A percentile compares a stretch with the other conserved stretches of the same genome.
Evolutionary conservation across 2,888 invertebrate species (phyloP).

Genomic region (Embidobia sp.): DNA sequence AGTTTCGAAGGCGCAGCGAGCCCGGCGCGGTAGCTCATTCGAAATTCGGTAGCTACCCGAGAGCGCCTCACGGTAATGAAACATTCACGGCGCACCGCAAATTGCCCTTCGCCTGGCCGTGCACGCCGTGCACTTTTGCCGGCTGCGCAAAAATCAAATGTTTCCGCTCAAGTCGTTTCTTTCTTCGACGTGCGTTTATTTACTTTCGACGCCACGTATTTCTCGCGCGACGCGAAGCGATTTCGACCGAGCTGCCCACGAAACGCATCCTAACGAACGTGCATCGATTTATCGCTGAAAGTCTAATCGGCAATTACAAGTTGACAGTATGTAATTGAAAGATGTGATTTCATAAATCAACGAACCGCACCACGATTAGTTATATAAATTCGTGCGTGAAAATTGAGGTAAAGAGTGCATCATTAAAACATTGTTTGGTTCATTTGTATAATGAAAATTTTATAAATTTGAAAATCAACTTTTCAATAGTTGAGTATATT

Average conservation of each 20-base stretch:
- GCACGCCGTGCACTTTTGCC: constrained; percentile 49
- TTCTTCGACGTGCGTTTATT: constrained; percentile 38
- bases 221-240: constrained; percentile 33
- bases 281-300: constrained; percentile 40
- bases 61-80: constrained; percentile 80
- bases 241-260: constrained; percentile 26
- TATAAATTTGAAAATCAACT: no score
- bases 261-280: constrained; percentile 31
- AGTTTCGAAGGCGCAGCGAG: constrained; percentile 65
- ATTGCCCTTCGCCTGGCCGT: constrained; percentile 68
- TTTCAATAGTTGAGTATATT: no score
- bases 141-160: constrained; percentile 57
- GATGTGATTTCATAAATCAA: no score
- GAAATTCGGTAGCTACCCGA: constrained; percentile 80
- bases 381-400: no score
- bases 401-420: no score
- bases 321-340: constrained; percentile 4
- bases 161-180: constrained; percentile 19
- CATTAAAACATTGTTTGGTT: no score
- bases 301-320: constrained; percentile 14
- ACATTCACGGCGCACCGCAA: constrained; percentile 81
- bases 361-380: no score
- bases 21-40: constrained; percentile 76
- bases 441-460: no score
- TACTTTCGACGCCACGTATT: constrained; percentile 53